Evolutionary conservation across 2,888 invertebrate species (phyloP).

Genomic region (Cheiracanthium punctorium): DNA sequence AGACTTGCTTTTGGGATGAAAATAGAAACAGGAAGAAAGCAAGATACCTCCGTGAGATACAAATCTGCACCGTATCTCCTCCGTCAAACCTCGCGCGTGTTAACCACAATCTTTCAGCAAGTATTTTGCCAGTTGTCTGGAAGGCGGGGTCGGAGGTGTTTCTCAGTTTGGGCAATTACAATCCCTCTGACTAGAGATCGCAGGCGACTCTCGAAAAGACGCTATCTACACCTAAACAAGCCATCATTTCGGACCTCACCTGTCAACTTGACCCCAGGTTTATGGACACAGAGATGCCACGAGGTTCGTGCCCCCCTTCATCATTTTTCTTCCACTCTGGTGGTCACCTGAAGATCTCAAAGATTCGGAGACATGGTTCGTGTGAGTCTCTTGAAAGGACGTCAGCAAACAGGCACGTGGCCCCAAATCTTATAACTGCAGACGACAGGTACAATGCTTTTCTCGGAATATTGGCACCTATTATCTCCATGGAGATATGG

Average conservation of each 20-base stretch:
- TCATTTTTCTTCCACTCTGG: neutral
- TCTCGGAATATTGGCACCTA: too few relatives aligned
- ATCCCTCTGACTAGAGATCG: neutral
- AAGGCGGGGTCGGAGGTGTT: neutral
- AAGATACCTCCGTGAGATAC: neutral
- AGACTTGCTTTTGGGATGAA: too few relatives aligned
- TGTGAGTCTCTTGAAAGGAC: neutral
- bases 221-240: constrained; percentile 16
- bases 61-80: neutral
- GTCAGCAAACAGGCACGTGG: neutral
- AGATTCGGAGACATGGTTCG: neutral
- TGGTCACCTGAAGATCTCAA: neutral
- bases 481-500: too few relatives aligned
- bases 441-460: too few relatives aligned
- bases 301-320: neutral
- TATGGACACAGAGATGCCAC: neutral
- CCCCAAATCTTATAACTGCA: neutral
- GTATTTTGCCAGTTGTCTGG: neutral
- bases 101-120: neutral
- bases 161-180: neutral
- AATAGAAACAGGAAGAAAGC: too few relatives aligned
- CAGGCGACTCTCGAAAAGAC: neutral
- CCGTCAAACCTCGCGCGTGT: neutral
- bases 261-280: neutral
- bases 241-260: neutral